Evolutionary conservation across 2,888 invertebrate genomes (phyloP), one percentile per base, ranked within the genome.

Genomic region (Homarus gammarus): DNA sequence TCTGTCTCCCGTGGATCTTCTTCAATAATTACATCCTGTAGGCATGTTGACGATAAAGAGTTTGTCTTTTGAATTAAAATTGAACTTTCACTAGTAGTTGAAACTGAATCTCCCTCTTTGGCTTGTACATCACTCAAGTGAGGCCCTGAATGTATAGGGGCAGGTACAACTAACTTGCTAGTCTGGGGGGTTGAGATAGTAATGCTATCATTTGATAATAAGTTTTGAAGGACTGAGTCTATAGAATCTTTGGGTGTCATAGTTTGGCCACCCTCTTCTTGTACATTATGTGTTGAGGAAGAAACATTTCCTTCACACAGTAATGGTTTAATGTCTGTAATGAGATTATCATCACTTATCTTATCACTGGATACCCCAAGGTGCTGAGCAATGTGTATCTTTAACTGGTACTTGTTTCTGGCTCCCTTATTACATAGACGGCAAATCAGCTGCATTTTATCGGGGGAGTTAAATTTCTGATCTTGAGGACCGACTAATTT

Each of bases 301-400:
- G 31, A 73, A 12, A 73, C 18, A 12, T 22, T 49, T 15, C 70
- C 68, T 18, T 49, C 68, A 44, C 40, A 70, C 2, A 10, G 6
- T 27, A 68, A 83, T 18, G 44, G 83, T 27, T 83, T 49, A 22
- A 83, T 31, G 15, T 77, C 77, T 61, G 36, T 64, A 33, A 85
- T 64, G 40, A 85, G 44, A 18, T 85, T 44, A 36, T 85, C 84
- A 77, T 85, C 84, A 18, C 51, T 85, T 31, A 85, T 75, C n/a
- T 56, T 77, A 56, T 38, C 49, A 31, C 73, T 75, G 38, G 84
- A 56, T 18, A 85, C 77, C n/a, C 84, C 84, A 36, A 85, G 44
- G 12, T 85, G 84, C 18, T 85, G 61, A 38, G 84, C 84, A 22
- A 85, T 33, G 18, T 85, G 84, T 5, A 75, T 61, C 40, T 61